Evolutionary conservation across 2,888 invertebrate species (phyloP).

Genomic region (Troides oblongomaculatus): DNA sequence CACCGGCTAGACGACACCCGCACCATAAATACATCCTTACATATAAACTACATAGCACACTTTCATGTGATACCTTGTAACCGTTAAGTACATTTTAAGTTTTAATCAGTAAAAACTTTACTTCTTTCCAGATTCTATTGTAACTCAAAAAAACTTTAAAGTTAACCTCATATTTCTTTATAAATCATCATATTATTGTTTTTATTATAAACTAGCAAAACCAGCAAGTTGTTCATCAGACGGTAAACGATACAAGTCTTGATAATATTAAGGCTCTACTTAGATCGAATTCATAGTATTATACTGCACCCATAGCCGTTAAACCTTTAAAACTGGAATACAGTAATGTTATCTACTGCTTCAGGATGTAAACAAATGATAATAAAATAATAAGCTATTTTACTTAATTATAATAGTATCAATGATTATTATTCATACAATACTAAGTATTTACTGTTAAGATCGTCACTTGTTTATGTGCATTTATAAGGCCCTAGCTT

Average conservation of each 20-base stretch:
- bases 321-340: neutral
- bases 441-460: neutral
- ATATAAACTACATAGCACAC: constrained; percentile 13
- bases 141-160: neutral
- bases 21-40: constrained; percentile 39
- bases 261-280: neutral
- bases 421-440: neutral
- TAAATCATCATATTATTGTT: neutral
- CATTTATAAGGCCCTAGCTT: neutral
- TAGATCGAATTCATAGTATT: neutral
- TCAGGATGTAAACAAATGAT: too few relatives aligned
- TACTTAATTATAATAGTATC: neutral
- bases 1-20: constrained; percentile 38
- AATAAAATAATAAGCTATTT: neutral
- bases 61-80: neutral
- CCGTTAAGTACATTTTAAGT: neutral
- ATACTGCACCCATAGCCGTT: neutral
- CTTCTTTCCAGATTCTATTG: neutral
- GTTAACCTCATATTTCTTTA: neutral
- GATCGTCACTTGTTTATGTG: neutral
- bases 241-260: neutral
- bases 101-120: neutral
- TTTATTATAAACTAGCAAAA: neutral
- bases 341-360: too few relatives aligned
- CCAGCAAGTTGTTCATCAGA: too few relatives aligned